These are phyloP conservation scores for Campoplex nolae DNA, from an alignment of 2,888 invertebrate genomes.

Conservation along the genomic window DNA sequence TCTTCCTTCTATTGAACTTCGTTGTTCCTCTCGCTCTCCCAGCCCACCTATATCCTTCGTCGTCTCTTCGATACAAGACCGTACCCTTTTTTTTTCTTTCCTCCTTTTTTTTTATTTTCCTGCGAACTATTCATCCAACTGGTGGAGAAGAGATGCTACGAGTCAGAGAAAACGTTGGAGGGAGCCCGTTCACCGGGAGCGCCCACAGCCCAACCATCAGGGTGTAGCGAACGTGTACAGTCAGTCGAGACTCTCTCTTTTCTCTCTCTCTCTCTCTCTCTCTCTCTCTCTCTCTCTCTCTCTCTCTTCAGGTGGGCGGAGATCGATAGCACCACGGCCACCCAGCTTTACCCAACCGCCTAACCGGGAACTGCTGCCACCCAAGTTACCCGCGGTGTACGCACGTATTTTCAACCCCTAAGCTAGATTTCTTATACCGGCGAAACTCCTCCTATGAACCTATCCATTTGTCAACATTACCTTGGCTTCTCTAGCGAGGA, in stretches of 20 bases:
- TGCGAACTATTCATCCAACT: conserved; percentile 24
- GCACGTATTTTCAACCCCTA: conserved; percentile 52
- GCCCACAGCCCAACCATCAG: conserved; percentile 33
- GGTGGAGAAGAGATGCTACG: conserved; percentile 20
- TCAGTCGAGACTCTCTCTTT: conserved; percentile 1
- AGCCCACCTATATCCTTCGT: conserved; percentile 20
- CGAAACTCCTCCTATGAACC: background rate
- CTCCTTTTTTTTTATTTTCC: background rate
- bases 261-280: conserved; percentile 4
- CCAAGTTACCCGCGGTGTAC: conserved; percentile 74
- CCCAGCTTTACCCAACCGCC: conserved; percentile 81
- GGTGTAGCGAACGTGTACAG: conserved; percentile 69
- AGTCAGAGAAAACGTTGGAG: conserved; percentile 13
- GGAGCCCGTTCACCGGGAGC: conserved; percentile 18
- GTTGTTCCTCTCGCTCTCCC: conserved; percentile 7
- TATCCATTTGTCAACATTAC: conserved; percentile 5
- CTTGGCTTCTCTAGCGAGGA: background rate
- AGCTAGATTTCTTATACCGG: conserved; percentile 5
- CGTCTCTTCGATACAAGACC: conserved; percentile 48
- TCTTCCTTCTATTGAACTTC: conserved; percentile 13
- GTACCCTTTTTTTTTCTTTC: conserved; percentile 53
- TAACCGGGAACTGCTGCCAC: conserved; percentile 78
- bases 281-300: background rate
- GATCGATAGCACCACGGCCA: conserved; percentile 82
- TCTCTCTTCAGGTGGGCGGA: conserved; percentile 80